Base-by-base conservation (phyloP, 2,888 invertebrate species). In the Achlya flavicornis region DNA sequence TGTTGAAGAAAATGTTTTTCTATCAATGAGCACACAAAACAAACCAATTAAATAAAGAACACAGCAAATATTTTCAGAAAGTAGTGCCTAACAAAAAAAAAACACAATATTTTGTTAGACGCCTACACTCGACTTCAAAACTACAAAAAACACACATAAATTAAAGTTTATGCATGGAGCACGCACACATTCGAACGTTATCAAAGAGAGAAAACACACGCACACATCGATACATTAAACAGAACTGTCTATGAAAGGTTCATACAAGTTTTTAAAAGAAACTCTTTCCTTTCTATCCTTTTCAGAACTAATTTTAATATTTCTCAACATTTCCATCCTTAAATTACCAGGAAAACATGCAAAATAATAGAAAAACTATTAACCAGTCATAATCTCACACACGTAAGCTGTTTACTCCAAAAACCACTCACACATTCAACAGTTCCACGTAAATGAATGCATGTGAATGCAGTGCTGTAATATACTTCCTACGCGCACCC, bases 361-460 rank as follows among this genome's bases (percentile, higher is more conserved):
- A 63, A 63, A 35, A 35, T 6, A 5, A 5, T 35, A 35, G 68
- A 62, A 71, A 65, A 66, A 65, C 70, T 63, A 69, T 71, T 66
- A 68, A 73, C 74, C 61, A 75, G 46, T 71, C 38, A 38, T 41
- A 41, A 12, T 84, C 85, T 2, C 86, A 86, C 84, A 87, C 87
- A 74, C 33, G 6, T 38, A 66, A 35, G 65, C 11, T 80, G 79
- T 85, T 84, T 86, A 87, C 81, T 83, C 82, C 84, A 85, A 84
- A 53, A 85, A 84, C 78, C 68, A 79, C 84, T 43, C 83, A 80
- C 84, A 84, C 82, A 64, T 19, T 3, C 48, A 61, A 63, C 63
- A 10, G 41, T 19, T 60, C 58, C 69, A 62, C 66, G 66, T 72
- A 64, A 62, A 70, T 73, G 71, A 78, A 72, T 85, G 85, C 86